These are phyloP conservation scores for Yponomeuta malinellus DNA, from an alignment of 2,888 invertebrate species.

Conservation along the genomic window DNA sequence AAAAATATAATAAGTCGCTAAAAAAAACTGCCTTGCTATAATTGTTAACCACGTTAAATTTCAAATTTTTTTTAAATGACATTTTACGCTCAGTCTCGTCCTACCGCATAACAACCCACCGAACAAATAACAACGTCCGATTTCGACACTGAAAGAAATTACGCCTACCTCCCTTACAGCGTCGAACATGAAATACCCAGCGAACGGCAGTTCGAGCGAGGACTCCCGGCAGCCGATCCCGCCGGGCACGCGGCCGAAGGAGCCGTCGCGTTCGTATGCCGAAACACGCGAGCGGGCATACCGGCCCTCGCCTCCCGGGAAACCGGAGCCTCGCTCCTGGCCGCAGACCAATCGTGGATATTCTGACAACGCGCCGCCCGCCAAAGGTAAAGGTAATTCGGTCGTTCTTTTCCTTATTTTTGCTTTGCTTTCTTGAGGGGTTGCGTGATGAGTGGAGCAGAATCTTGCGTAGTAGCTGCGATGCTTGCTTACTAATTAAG, in stretches of 20 bases:
- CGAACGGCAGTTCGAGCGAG: constrained; percentile 56
- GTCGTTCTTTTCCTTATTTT: constrained; percentile 1
- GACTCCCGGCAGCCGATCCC: constrained; percentile 46
- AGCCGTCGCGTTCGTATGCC: constrained; percentile 26
- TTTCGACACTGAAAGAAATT: neutral
- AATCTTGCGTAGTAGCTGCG: no score
- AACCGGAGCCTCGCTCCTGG: constrained; percentile 63
- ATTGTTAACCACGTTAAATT: no score
- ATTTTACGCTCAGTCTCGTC: neutral
- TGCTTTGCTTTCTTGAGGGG: neutral
- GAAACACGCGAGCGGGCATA: constrained; percentile 61
- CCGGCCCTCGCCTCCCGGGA: constrained; percentile 58
- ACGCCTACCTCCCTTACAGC: constrained; percentile 26
- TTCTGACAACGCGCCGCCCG: constrained; percentile 45
- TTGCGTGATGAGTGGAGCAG: no score
- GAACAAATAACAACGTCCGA: neutral
- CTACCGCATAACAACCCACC: neutral
- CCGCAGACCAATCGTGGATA: constrained; percentile 53
- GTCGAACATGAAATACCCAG: constrained; percentile 57
- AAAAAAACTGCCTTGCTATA: no score
- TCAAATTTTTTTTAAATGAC: no score
- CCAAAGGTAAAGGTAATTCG: constrained; percentile 42
- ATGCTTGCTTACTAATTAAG: no score
- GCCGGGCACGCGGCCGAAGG: constrained; percentile 6
- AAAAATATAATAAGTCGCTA: no score